Evolutionary conservation across 2,888 invertebrate genomes (phyloP).

Genomic region (Eudasyphora cyanicolor): DNA sequence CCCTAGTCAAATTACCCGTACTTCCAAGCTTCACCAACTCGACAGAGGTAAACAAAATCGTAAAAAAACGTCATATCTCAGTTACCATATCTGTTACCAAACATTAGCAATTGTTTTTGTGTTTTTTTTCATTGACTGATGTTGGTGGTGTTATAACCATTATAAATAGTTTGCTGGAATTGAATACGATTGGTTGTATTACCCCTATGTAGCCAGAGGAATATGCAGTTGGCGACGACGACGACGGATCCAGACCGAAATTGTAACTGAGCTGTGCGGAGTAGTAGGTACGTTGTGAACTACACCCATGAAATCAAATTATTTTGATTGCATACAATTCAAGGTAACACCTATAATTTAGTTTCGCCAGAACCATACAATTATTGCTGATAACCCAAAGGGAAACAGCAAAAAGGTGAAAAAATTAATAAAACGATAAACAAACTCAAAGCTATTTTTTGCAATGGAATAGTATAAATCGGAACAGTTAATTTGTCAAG

Average conservation of each 20-base stretch:
- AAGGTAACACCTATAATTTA: slow-evolving; percentile 61
- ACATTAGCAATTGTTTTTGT: slow-evolving; percentile 6
- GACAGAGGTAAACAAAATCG: not conserved
- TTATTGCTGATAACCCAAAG: slow-evolving; percentile 29
- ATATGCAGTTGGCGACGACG: not conserved
- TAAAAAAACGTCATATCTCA: slow-evolving; percentile 15
- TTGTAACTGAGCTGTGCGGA: not conserved
- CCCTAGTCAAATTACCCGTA: slow-evolving; percentile 25
- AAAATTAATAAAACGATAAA: not conserved
- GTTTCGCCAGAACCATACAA: slow-evolving; percentile 15
- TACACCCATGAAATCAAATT: slow-evolving; percentile 65
- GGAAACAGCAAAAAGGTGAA: not conserved
- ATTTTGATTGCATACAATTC: slow-evolving; percentile 58
- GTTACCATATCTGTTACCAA: slow-evolving; percentile 27
- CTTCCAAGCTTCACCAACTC: not conserved
- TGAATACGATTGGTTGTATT: not conserved
- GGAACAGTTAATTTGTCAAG: not conserved
- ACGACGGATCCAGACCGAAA: not conserved
- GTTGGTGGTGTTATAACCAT: slow-evolving; percentile 25
- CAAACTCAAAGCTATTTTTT: too few species aligned
- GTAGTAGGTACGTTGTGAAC: slow-evolving; percentile 49
- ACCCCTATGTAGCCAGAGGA: not conserved
- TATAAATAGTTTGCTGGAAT: slow-evolving; percentile 13
- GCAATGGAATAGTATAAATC: not conserved
- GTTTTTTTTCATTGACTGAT: not conserved